Evolutionary conservation across 2,888 invertebrate genomes (phyloP), one percentile per base, ranked within the genome.

Genomic region (Eupithecia subumbrata): DNA sequence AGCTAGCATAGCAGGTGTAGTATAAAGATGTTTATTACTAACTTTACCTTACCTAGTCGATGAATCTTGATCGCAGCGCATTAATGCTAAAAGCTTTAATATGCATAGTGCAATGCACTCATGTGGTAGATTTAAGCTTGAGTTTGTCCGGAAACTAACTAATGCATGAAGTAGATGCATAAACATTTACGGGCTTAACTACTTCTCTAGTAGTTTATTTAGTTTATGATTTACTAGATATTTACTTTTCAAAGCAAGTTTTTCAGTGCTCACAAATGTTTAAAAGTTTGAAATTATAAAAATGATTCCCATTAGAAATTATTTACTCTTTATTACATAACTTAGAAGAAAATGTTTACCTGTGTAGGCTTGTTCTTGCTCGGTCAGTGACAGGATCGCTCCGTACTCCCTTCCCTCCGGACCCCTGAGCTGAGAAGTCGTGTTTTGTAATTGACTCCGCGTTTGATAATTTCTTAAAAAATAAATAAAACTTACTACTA

Each of bases 81-180:
- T 34, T 64, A 18, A 64, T 64, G 18, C 64, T 5, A 34, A 64
- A 64, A 34, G 34, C 30, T 64, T 64, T 64, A 64, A 64, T 64
- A 64, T 34, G 64, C 64, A 37, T 34, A 64, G 64, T 64, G 64
- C 34, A 64, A 64, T 64, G 64, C 34, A 64, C 64, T 64, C 9
- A 64, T 9, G 16, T 18, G 34, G 2, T 64, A 18, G 64, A 64
- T 64, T 64, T 64, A 34, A 18, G 34, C 64, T 25, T 34, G 16
- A 64, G 64, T 30, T 64, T 16, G 34, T 34, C 30, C 64, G 64
- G 64, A 64, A 56, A 64, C 60, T 60, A 11, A 56, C 22, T 56
- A 25, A 25, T 60, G 60, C 60, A 25, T 60, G 25, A 25, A 60
- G 60, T 60, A 14, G 22, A 60, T 25, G 60, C 60, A 25, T 25